phyloP scores from a whole-genome alignment of 2,797 vertebrate species.

The Scarus forsteni region DNA sequence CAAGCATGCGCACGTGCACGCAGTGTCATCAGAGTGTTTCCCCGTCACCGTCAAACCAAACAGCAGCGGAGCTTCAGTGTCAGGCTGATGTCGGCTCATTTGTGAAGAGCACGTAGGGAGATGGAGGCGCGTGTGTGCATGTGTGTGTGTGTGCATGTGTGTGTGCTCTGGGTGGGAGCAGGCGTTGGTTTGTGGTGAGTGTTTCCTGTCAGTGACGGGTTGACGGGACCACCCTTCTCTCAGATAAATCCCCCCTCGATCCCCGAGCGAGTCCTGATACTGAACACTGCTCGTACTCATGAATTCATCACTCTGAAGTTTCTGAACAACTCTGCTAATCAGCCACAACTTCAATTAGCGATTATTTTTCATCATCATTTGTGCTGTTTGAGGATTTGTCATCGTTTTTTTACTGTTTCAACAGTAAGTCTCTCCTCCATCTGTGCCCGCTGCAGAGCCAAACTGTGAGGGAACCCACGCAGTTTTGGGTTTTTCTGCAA shows the following conservation, averaged over 20 bases:
- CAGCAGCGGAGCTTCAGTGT: slow-evolving; percentile 2
- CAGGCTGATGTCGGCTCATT: slow-evolving; percentile 2
- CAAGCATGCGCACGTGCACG: not conserved
- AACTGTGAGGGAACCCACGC: not conserved
- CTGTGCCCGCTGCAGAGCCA: not conserved
- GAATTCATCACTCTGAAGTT: not conserved
- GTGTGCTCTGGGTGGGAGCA: slow-evolving; percentile 54
- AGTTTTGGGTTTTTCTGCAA: too few species aligned
- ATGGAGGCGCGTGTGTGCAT: not conserved
- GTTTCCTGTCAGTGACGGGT: slow-evolving; percentile 74
- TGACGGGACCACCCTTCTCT: slow-evolving; percentile 70
- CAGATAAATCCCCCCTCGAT: slow-evolving; percentile 30
- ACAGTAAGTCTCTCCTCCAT: not conserved
- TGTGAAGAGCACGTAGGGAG: not conserved
- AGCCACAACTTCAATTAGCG: too few species aligned
- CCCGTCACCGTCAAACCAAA: slow-evolving; percentile 27
- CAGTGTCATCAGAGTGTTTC: slow-evolving; percentile 42
- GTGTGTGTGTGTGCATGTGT: slow-evolving; percentile 7
- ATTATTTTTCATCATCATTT: too few species aligned
- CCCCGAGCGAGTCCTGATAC: slow-evolving; percentile 48
- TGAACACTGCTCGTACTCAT: slow-evolving; percentile 4
- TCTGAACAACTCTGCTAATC: not conserved
- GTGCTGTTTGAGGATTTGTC: not conserved
- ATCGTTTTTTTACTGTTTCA: not conserved
- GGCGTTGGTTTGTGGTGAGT: slow-evolving; percentile 70